phyloP scores from a whole-genome alignment of 2,113 vertebrate species.

The Chelonoidis abingdonii region DNA sequence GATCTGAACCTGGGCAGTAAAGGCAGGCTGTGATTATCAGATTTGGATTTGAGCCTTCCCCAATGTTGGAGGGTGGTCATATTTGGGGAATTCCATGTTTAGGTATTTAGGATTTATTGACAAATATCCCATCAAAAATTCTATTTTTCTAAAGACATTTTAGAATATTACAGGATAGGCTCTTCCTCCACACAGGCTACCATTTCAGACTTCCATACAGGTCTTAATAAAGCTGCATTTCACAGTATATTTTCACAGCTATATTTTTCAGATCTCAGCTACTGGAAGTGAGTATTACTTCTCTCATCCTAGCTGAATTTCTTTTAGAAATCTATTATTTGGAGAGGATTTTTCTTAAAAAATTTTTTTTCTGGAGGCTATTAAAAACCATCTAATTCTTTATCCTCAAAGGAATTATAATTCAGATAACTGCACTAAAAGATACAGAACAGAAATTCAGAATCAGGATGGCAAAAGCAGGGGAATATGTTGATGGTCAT shows the following conservation, averaged over 20 bases:
- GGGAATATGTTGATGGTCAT: background rate
- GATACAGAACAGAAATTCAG: background rate
- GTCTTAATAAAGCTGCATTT: constrained; percentile 17
- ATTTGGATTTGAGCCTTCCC: background rate
- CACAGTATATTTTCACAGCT: background rate
- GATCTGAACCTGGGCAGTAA: background rate
- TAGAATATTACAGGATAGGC: background rate
- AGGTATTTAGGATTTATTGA: background rate
- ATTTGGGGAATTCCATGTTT: background rate
- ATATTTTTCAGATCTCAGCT: background rate
- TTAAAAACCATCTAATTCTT: constrained; percentile 14
- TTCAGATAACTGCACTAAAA: background rate
- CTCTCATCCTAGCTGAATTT: background rate
- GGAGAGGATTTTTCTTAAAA: constrained; percentile 36
- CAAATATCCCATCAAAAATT: background rate
- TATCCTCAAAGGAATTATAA: constrained; percentile 30
- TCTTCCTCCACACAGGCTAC: background rate
- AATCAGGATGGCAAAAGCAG: background rate
- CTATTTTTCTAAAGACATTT: background rate
- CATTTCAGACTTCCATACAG: background rate
- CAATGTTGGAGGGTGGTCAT: background rate
- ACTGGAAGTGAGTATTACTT: constrained; percentile 9
- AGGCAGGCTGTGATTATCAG: background rate
- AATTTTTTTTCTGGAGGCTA: constrained; percentile 29
- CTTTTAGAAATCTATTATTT: constrained; percentile 23